Evolutionary conservation across 2,797 vertebrate genomes (phyloP), one percentile per base, ranked within the genome.

Genomic region (Anabacerthia variegaticeps): DNA sequence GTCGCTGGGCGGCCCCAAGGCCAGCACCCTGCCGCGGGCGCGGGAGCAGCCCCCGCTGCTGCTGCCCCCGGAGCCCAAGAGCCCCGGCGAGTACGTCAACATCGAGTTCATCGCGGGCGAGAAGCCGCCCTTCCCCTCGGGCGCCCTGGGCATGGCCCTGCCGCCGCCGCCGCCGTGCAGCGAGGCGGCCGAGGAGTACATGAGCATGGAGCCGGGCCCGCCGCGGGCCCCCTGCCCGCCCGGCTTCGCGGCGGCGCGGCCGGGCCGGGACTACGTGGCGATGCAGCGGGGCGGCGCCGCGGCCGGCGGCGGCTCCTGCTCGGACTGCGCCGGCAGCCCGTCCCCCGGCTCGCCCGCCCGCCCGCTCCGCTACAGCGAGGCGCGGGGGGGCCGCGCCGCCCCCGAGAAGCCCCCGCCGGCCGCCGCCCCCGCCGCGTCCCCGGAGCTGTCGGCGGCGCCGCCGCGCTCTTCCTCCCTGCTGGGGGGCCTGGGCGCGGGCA

Each of bases 11-110:
- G 97, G 97, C 81, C 98, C 97, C 59, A 98, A 98, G 96, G 98
- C 98, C 92, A 99, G 98, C 96, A 99, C 98, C 12, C 96, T 99
- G 92, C 98, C 98, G 12, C 97, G 98, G 81, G 97, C 98, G 7
- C 97, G 98, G n/a, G 98, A 99, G 88, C 98, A 98, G 93, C 97
- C 96, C 6, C 84, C 92, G 56, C 96, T 96, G 54, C 96, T 97
- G 56, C 98, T 97, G 72, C 97, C 98, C 21, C 95, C 98, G 2
- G 98, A 98, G 94, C 98, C 98, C 83, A 98, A 98, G 93, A 99
- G 98, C 95, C 98, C 98, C 6, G 98, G 98, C 22, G 98, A 99
- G 72, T 99, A 99, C 56, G 98, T 98, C 71, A 98, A 98, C 88
- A 99, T 99, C 65, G 98, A 98, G 82, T 98, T 99, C 83, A 95